Evolutionary conservation across 2,113 vertebrate genomes (phyloP).

Genomic region (Psettodes erumei): DNA sequence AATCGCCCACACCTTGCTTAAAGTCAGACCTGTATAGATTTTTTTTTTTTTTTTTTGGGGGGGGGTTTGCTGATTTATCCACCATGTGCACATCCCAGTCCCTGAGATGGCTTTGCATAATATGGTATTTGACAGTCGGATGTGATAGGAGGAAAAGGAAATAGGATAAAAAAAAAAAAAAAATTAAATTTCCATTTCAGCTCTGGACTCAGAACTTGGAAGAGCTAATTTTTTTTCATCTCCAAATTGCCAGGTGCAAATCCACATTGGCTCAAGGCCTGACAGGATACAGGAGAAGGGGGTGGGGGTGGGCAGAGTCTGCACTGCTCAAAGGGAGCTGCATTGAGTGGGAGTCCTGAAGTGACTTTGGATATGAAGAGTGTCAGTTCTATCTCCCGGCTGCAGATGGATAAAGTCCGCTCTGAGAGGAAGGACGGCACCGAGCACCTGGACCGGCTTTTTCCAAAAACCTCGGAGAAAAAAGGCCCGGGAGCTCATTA

Average conservation of each 20-base stretch:
- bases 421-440: conserved; percentile 60
- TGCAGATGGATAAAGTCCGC: conserved; percentile 68
- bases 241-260: conserved; percentile 79
- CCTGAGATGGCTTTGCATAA: conserved; percentile 77
- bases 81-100: conserved; percentile 68
- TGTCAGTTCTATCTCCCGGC: conserved; percentile 73
- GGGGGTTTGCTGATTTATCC: conserved; percentile 66
- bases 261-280: conserved; percentile 65
- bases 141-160: conserved; percentile 71
- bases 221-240: conserved; percentile 74
- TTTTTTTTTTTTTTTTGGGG: conserved; percentile 7
- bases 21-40: conserved; percentile 62
- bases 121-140: conserved; percentile 71
- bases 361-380: conserved; percentile 68
- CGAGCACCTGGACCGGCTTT: conserved; percentile 59
- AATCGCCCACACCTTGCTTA: conserved; percentile 65
- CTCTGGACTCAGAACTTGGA: conserved; percentile 70
- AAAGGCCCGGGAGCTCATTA: conserved; percentile 55
- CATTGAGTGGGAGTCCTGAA: conserved; percentile 66
- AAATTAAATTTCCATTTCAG: conserved; percentile 64
- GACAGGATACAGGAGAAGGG: conserved; percentile 46
- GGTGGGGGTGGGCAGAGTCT: conserved; percentile 31
- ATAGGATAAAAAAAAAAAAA: conserved; percentile 67
- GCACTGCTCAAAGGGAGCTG: conserved; percentile 61
- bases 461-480: conserved; percentile 48